These are phyloP conservation scores for Aphodius granarius DNA, from an alignment of 2,888 invertebrate species.

Conservation along the genomic window DNA sequence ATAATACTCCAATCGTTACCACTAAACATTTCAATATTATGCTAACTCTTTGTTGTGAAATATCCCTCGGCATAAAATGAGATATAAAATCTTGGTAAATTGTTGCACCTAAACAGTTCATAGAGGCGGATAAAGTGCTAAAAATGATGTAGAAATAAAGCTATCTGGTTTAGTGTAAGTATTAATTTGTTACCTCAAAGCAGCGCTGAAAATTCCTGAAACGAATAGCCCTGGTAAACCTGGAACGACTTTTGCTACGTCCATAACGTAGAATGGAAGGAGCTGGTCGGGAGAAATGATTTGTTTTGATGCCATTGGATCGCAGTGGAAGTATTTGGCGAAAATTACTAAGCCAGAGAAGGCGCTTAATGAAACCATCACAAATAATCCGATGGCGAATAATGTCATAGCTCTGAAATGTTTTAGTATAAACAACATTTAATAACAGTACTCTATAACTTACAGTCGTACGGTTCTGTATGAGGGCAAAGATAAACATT, in stretches of 20 bases:
- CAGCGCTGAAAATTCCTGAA: conserved; percentile 74
- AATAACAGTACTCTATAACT: background rate
- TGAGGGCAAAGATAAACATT: conserved; percentile 62
- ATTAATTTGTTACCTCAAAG: conserved; percentile 53
- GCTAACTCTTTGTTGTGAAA: conserved; percentile 58
- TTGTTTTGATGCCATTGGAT: conserved; percentile 62
- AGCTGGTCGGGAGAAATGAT: conserved; percentile 60
- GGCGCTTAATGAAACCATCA: conserved; percentile 53
- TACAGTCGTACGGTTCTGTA: conserved; percentile 58
- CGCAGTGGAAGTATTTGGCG: conserved; percentile 66
- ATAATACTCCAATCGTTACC: conserved; percentile 62
- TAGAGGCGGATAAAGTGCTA: conserved; percentile 64
- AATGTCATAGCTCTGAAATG: conserved; percentile 25
- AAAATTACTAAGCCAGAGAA: conserved; percentile 64
- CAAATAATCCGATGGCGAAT: conserved; percentile 26
- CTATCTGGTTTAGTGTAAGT: background rate
- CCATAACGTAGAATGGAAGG: conserved; percentile 73
- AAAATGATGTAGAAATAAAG: conserved; percentile 34
- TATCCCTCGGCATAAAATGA: conserved; percentile 56
- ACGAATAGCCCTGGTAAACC: conserved; percentile 76
- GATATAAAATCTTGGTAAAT: conserved; percentile 66
- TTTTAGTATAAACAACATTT: conserved; percentile 5
- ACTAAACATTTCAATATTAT: conserved; percentile 61
- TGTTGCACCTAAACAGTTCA: conserved; percentile 66
- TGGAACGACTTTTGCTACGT: conserved; percentile 65